Conservation (phyloP, 2,113 vertebrate genomes). For the Myiozetetes cayanensis region DNA sequence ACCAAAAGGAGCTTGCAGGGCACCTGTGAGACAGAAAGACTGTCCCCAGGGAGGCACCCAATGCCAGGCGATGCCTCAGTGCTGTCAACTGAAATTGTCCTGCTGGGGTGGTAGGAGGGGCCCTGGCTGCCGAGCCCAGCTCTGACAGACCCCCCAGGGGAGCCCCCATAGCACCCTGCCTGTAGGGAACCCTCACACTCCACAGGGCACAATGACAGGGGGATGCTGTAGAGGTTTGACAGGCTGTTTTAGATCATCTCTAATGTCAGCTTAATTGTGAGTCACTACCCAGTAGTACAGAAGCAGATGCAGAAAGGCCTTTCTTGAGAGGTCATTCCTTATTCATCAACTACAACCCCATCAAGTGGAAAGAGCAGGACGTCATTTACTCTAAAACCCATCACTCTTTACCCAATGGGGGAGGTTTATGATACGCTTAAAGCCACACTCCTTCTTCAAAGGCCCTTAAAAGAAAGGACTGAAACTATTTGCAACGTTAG, state of each 20-base stretch:
- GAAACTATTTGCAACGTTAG: not conserved
- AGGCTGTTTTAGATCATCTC: not conserved
- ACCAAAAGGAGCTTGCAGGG: not conserved
- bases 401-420: not conserved
- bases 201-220: not conserved
- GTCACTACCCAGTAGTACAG: not conserved
- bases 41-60: rapidly evolving
- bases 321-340: constrained; percentile 4
- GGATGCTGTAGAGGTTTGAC: not conserved
- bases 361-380: not conserved
- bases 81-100: rapidly evolving
- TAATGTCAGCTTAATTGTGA: not conserved
- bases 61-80: rapidly evolving
- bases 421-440: not conserved
- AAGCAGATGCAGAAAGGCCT: not conserved
- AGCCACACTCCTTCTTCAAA: not conserved
- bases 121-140: not conserved
- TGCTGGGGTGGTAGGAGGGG: not conserved
- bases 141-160: not conserved
- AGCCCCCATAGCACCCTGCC: not conserved
- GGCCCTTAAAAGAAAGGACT: not conserved
- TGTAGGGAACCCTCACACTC: not conserved
- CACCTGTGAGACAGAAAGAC: not conserved
- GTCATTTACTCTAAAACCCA: not conserved
- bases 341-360: not conserved